A percentile compares a stretch with the other conserved stretches of the same genome.
Conservation (phyloP, 2,113 vertebrate species). For the Semicossyphus pulcher region DNA sequence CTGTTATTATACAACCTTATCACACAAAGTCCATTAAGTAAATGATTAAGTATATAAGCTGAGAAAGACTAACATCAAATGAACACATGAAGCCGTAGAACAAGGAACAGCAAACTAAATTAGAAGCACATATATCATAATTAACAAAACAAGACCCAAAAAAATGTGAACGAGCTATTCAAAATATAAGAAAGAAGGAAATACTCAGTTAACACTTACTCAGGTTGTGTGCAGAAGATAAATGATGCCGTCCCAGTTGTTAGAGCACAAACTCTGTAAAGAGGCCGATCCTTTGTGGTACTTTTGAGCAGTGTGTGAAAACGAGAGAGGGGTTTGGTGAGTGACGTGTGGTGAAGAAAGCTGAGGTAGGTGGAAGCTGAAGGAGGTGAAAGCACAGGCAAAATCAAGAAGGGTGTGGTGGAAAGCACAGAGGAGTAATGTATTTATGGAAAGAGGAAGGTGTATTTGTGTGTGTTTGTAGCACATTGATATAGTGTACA, state of each 20-base stretch:
- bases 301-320: conserved; percentile 1
- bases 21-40: neutral
- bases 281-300: neutral
- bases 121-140: neutral
- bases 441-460: conserved; percentile 55
- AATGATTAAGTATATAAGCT: neutral
- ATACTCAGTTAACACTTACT: conserved; percentile 35
- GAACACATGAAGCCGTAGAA: neutral
- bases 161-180: neutral
- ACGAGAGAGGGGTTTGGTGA: conserved; percentile 13
- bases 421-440: neutral
- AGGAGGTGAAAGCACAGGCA: neutral
- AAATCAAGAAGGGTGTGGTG: conserved; percentile 14
- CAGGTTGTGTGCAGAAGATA: conserved; percentile 9
- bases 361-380: conserved; percentile 26
- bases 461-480: neutral
- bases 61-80: neutral
- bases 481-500: too few species aligned
- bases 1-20: neutral
- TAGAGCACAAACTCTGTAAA: too few species aligned
- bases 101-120: neutral
- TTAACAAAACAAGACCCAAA: neutral
- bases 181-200: neutral
- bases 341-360: conserved; percentile 6
- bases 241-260: too few species aligned